Evolutionary conservation across 2,888 invertebrate genomes (phyloP), one percentile per base, ranked within the genome.

Genomic region (Morpho helenor): DNA sequence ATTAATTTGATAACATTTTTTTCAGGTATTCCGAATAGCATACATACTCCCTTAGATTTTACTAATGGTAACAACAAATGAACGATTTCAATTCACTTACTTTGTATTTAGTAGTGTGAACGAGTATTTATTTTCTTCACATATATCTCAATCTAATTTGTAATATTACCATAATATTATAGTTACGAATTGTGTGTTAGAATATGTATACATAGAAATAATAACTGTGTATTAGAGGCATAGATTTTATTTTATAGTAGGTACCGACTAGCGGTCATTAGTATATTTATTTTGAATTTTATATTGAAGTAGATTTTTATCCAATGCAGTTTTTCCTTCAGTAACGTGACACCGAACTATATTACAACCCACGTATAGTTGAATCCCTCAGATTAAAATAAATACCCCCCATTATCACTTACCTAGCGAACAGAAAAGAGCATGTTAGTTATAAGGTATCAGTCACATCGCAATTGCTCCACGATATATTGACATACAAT

Each of bases 201-300:
- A 56, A 49, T 64, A 76, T 76, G 71, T 78, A 74, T 51, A 56
- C 80, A 80, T 70, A 73, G 67, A 71, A 64, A 73, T 74, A 78
- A 78, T 68, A 42, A 71, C 68, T 80, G 73, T 84, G 78, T 84
- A 79, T 82, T 85, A 82, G 82, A 80, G 76, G 64, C 48, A 76
- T 87, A 88, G 81, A 73, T 53, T 71, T 77, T 76, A 75, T 79
- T 73, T 75, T 74, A 71, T 73, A 54, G 70, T 68, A 80, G 79
- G 79, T 61, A 70, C 87, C 87, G 87, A 73, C 16, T 89, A 89
- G 88, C 87, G 88, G 87, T 71, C 58, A 56, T 67, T 87, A 86
- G 83, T 16, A 62, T 73, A 80, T 80, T 82, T 76, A 70, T 82
- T 84, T 81, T 61, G 60, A 73, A 62, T 76, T 77, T 75, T 56